phyloP scores from a whole-genome alignment of 2,113 vertebrate species.

The Chitala chitala region DNA sequence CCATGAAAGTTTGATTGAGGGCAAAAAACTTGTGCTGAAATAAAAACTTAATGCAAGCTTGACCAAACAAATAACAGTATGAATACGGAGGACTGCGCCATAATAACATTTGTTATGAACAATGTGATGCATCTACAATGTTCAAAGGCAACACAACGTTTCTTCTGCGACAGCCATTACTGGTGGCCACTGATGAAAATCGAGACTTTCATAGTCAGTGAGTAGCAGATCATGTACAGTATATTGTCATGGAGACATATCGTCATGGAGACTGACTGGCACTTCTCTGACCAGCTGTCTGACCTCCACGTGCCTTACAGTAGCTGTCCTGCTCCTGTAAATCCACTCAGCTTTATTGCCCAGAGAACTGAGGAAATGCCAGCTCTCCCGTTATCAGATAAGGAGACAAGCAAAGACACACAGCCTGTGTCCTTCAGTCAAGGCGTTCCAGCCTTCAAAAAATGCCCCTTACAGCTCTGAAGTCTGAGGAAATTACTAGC shows the following conservation, averaged over 20 bases:
- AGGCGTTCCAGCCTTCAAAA: not conserved
- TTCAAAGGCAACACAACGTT: not conserved
- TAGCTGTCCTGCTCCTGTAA: constrained; percentile 6
- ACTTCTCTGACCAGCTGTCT: not conserved
- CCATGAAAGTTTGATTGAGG: no score
- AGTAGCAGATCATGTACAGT: not conserved
- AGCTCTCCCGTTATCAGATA: not conserved
- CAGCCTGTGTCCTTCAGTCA: not conserved
- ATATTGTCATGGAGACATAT: not conserved
- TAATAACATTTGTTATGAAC: no score
- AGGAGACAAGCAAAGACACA: not conserved
- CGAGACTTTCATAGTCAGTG: not conserved
- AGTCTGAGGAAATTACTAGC: not conserved
- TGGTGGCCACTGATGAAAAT: not conserved
- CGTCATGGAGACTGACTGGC: not conserved
- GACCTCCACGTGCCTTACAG: constrained; percentile 14
- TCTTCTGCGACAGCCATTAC: not conserved
- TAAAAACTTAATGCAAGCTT: no score
- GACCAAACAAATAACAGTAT: no score
- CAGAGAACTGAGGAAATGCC: not conserved
- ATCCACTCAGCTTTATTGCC: constrained; percentile 12
- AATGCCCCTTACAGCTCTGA: not conserved
- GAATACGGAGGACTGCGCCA: no score
- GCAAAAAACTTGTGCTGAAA: no score
- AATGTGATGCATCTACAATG: no score